These are phyloP conservation scores for Spea bombifrons DNA, from an alignment of 2,113 vertebrate species.

Conservation along the genomic window DNA sequence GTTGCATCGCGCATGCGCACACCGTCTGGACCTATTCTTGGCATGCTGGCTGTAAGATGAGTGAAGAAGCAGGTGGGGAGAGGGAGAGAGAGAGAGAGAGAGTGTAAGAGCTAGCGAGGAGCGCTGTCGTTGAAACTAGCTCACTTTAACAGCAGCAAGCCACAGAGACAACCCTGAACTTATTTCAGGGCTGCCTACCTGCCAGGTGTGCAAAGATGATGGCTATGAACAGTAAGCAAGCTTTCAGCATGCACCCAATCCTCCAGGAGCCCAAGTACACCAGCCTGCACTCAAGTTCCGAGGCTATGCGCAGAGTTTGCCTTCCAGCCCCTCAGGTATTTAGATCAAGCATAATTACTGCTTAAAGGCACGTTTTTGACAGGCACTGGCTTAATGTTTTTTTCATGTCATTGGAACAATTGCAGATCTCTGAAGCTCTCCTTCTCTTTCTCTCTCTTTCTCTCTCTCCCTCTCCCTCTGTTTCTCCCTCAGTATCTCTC, in stretches of 20 bases:
- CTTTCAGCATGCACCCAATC: conserved; percentile 85
- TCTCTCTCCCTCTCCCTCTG: conserved; percentile 37
- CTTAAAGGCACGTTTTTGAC: conserved; percentile 73
- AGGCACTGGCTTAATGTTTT: conserved; percentile 73
- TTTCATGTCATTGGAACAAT: conserved; percentile 73
- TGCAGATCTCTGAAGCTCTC: conserved; percentile 61
- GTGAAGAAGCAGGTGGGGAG: conserved; percentile 68
- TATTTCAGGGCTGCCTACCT: conserved; percentile 73
- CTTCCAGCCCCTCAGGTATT: conserved; percentile 92
- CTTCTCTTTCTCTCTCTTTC: conserved; percentile 45
- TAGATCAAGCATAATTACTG: conserved; percentile 62
- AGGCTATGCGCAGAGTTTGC: conserved; percentile 92
- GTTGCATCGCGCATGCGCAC: conserved; percentile 65
- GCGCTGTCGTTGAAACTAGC: conserved; percentile 68
- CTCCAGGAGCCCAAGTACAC: conserved; percentile 88
- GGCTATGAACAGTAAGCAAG: conserved; percentile 93
- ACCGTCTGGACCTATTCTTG: conserved; percentile 58
- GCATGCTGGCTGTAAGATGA: conserved; percentile 80
- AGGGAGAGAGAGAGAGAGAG: conserved; percentile 57
- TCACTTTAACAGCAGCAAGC: conserved; percentile 73
- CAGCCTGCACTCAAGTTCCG: conserved; percentile 80
- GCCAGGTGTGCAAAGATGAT: conserved; percentile 78
- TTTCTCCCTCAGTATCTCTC: conserved; percentile 43
- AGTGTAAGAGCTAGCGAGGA: conserved; percentile 66
- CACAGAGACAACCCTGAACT: conserved; percentile 62